Evolutionary conservation across 1,140 invertebrate genomes (phyloP), one percentile per base, ranked within the genome.

Genomic region (Trissolcus basalis): DNA sequence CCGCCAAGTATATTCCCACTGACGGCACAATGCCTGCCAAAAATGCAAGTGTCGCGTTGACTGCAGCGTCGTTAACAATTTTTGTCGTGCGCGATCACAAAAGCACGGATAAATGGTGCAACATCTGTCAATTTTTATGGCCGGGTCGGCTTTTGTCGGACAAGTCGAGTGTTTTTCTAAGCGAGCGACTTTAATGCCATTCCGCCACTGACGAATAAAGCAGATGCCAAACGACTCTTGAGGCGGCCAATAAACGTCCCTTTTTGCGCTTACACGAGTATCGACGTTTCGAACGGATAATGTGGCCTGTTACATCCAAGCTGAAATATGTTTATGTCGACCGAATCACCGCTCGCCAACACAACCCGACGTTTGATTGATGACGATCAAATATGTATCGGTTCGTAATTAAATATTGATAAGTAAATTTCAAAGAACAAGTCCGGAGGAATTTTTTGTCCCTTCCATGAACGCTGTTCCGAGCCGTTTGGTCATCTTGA

Each of bases 51-150:
- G 47, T 64, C 44, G 56, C 41, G 68, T 15, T 58, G 55, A 65
- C 74, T 70, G 48, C 60, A 41, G 27, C 36, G 47, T 63, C 76
- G 49, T 78, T 65, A 74, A 78, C 70, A 61, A 78, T 78, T 74
- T 73, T 74, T 78, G 70, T 33, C 27, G 56, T 53, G 47, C 36
- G 15, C 27, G 55, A 39, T 12, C 61, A 78, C 69, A 74, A 74
- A 70, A 70, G 69, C 13, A 10, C 16, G 61, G 36, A 71, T 74
- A 74, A 78, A 78, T 68, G 50, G 61, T 45, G 61, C 51, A 65
- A 56, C 76, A 71, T 78, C 70, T 78, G 76, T 78, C 76, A 78
- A 74, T 71, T 78, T 78, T 78, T 78, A 78, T 70, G 43, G 48
- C 50, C 47, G 43, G 35, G 36, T 43, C 16, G 12, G 63, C 77